Percentiles rank a stretch among this genome's conserved stretches.
phyloP scores from a whole-genome alignment of 1,140 invertebrate genomes.

The Chionoecetes opilio region DNA sequence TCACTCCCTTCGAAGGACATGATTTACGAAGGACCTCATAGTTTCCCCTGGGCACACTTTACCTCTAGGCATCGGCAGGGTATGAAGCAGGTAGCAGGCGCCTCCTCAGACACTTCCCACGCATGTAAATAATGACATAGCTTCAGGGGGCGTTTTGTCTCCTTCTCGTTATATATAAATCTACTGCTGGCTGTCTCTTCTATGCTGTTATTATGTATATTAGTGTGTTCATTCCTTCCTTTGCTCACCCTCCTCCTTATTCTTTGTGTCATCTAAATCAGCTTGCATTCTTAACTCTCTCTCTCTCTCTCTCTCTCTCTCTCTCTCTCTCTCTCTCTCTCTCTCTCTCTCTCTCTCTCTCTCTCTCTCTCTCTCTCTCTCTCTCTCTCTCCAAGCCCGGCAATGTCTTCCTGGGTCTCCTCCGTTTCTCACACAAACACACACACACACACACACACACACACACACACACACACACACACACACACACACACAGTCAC shows the following conservation, averaged over 20 bases:
- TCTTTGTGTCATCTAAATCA: conserved; percentile 2
- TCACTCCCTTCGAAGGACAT: background rate
- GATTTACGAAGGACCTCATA: conserved; percentile 1
- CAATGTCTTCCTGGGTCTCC: background rate
- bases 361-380: conserved; percentile 9
- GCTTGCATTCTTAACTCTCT: background rate
- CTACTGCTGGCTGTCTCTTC: background rate
- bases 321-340: conserved; percentile 27
- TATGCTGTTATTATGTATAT: background rate
- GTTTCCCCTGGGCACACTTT: background rate
- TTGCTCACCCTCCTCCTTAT: background rate
- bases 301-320: conserved; percentile 24
- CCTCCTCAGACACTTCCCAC: background rate
- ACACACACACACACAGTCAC: background rate
- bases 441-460: background rate
- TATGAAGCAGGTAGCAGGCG: background rate
- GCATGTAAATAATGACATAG: background rate
- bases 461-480: background rate
- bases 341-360: conserved; percentile 27
- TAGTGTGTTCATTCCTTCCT: background rate
- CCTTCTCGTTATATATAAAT: background rate
- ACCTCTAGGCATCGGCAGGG: background rate
- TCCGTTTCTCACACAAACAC: background rate
- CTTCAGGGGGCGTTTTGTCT: background rate
- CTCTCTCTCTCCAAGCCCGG: background rate